phyloP scores from a whole-genome alignment of 2,888 invertebrate species.

The Julus scanicus region DNA sequence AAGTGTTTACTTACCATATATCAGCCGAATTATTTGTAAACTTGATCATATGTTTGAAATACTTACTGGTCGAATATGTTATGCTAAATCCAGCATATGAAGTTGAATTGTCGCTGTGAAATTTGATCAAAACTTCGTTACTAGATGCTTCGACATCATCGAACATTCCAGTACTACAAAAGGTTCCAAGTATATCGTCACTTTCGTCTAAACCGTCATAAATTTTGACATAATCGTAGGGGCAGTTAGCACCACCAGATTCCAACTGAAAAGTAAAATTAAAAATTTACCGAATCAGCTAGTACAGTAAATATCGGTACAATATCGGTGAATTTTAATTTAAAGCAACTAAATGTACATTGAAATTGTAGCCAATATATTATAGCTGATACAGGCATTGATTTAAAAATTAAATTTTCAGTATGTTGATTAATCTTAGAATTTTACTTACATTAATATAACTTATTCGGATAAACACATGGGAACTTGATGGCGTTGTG shows the following conservation, averaged over 20 bases:
- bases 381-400: too few species aligned
- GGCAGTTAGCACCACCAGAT: neutral
- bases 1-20: too few species aligned
- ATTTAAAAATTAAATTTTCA: too few species aligned
- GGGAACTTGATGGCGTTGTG: neutral
- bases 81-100: conserved; percentile 12
- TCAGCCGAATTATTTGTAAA: too few species aligned
- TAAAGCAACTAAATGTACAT: too few species aligned
- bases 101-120: neutral
- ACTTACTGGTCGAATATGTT: neutral
- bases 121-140: neutral
- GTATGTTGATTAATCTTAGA: too few species aligned
- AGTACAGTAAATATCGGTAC: too few species aligned
- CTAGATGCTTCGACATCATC: neutral
- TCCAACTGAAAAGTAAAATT: neutral
- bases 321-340: too few species aligned
- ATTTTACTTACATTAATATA: neutral
- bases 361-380: too few species aligned
- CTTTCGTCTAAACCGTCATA: neutral
- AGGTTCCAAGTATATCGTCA: neutral
- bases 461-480: neutral
- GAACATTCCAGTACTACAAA: neutral
- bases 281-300: neutral
- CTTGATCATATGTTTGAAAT: neutral
- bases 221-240: neutral